phyloP scores from a whole-genome alignment of 2,888 invertebrate species.

The Dasysyrphus albostriatus region DNA sequence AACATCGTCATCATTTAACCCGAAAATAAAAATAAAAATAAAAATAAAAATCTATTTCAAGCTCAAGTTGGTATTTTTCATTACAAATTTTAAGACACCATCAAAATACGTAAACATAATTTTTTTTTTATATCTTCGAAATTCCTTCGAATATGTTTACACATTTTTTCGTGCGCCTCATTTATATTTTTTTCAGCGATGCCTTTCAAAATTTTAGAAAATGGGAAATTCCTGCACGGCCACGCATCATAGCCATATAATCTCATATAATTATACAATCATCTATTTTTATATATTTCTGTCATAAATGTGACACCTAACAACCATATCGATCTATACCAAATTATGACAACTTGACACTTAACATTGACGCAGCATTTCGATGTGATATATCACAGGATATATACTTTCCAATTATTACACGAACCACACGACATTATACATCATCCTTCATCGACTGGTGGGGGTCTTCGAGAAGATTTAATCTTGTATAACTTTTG shows the following conservation, averaged over 20 bases:
- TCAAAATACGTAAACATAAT: neutral
- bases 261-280: neutral
- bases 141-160: neutral
- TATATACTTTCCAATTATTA: constrained; percentile 12
- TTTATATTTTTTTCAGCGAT: neutral
- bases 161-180: neutral
- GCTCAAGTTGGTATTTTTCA: neutral
- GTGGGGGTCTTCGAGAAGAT: constrained; percentile 30
- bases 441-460: neutral
- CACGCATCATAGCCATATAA: neutral
- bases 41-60: neutral
- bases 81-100: neutral
- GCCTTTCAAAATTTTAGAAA: neutral
- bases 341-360: constrained; percentile 10
- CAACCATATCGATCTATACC: neutral
- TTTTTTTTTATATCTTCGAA: neutral
- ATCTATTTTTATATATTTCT: neutral
- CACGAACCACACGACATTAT: constrained; percentile 9
- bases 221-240: neutral
- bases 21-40: neutral
- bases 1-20: neutral
- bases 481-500: constrained; percentile 1
- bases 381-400: constrained; percentile 12
- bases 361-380: neutral
- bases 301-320: neutral